These are phyloP conservation scores for Hipposideros larvatus DNA, from an alignment of 2,797 vertebrate species.

Conservation along the genomic window DNA sequence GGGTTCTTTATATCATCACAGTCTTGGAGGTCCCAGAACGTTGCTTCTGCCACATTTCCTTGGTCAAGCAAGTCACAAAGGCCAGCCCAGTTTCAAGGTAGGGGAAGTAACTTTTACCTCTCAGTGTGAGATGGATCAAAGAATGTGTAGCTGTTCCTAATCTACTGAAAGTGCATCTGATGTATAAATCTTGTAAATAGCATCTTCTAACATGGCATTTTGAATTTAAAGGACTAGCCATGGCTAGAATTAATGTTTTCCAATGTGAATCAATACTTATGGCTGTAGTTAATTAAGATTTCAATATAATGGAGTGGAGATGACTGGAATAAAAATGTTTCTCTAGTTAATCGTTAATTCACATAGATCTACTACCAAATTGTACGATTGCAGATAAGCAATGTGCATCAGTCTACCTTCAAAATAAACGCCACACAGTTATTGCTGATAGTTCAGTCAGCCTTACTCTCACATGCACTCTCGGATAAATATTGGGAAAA, in stretches of 20 bases:
- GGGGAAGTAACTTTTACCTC: neutral
- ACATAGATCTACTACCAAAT: neutral
- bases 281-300: neutral
- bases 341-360: neutral
- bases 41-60: neutral
- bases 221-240: neutral
- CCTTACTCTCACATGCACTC: neutral
- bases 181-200: neutral
- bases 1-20: neutral
- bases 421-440: neutral
- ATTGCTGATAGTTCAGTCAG: neutral
- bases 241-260: neutral
- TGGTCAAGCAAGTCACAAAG: neutral
- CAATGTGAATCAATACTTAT: neutral
- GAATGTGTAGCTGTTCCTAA: neutral
- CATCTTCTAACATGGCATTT: conserved; percentile 21
- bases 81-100: neutral
- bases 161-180: neutral
- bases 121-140: neutral
- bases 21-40: neutral
- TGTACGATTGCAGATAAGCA: neutral
- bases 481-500: neutral
- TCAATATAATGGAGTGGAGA: neutral
- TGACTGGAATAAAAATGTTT: neutral
- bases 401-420: neutral